Conservation (phyloP, 2,113 vertebrate genomes). For the Oceanites oceanicus region DNA sequence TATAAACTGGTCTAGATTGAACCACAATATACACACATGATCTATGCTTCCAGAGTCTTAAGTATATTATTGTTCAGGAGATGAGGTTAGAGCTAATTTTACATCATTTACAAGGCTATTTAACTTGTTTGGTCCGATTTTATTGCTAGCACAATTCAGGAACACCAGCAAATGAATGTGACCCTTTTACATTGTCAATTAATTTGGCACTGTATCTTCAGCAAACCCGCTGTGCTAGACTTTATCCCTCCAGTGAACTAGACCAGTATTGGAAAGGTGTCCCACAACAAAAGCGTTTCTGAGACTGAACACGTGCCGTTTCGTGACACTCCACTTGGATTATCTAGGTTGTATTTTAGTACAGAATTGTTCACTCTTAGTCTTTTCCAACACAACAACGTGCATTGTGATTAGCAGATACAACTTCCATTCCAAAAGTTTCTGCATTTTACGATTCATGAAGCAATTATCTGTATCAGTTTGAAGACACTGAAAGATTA, state of each 20-base stretch:
- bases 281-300: not conserved
- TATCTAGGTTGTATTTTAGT: not conserved
- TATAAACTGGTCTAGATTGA: not conserved
- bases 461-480: not conserved
- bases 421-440: not conserved
- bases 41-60: not conserved
- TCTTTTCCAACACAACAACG: not conserved
- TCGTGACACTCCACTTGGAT: not conserved
- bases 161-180: not conserved
- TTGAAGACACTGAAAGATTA: not conserved
- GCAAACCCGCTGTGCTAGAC: not conserved
- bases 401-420: not conserved
- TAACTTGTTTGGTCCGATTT: not conserved
- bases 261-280: not conserved
- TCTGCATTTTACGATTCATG: not conserved
- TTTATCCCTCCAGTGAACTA: not conserved
- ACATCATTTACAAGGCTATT: not conserved
- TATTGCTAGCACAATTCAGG: not conserved
- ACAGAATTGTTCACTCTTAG: not conserved
- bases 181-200: not conserved
- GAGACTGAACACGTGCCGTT: not conserved
- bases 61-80: not conserved
- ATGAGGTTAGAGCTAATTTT: not conserved
- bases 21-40: not conserved
- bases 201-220: not conserved